Evolutionary conservation across 2,888 invertebrate species (phyloP).

Genomic region (Hydriomena furcata): DNA sequence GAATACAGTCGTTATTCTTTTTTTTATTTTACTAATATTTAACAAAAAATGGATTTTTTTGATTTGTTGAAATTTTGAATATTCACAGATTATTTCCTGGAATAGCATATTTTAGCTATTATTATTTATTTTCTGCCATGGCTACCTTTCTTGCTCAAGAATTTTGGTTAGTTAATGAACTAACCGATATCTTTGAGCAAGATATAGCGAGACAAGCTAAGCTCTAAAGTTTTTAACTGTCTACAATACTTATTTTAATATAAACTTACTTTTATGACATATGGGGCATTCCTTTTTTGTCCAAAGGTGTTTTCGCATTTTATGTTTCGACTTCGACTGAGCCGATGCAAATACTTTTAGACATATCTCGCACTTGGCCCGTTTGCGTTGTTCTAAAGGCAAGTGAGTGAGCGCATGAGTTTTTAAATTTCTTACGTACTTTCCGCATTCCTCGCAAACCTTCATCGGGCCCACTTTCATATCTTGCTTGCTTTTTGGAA

Average conservation of each 20-base stretch:
- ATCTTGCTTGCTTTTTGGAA: constrained; percentile 19
- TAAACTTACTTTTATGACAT: constrained; percentile 66
- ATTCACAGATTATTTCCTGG: too few species aligned
- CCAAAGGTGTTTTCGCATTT: constrained; percentile 62
- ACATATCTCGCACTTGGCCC: constrained; percentile 56
- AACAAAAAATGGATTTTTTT: too few species aligned
- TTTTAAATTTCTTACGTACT: constrained; percentile 56
- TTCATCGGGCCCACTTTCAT: constrained; percentile 27
- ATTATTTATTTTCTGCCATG: too few species aligned
- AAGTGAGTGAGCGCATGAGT: constrained; percentile 52
- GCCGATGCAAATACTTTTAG: constrained; percentile 54
- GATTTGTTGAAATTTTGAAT: too few species aligned
- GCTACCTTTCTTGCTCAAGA: too few species aligned
- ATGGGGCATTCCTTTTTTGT: constrained; percentile 60
- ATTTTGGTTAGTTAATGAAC: too few species aligned
- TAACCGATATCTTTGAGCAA: too few species aligned
- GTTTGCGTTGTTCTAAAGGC: constrained; percentile 43
- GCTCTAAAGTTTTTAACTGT: too few species aligned
- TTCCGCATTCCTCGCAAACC: constrained; percentile 70
- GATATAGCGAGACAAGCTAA: too few species aligned
- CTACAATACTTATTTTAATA: background rate
- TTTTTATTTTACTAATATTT: too few species aligned
- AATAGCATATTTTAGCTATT: too few species aligned
- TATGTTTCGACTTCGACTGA: constrained; percentile 56
- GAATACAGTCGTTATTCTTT: too few species aligned